Evolutionary conservation across 92 coral and sea anemone genomes (phyloP).

Genomic region (Phymanthus crucifer): DNA sequence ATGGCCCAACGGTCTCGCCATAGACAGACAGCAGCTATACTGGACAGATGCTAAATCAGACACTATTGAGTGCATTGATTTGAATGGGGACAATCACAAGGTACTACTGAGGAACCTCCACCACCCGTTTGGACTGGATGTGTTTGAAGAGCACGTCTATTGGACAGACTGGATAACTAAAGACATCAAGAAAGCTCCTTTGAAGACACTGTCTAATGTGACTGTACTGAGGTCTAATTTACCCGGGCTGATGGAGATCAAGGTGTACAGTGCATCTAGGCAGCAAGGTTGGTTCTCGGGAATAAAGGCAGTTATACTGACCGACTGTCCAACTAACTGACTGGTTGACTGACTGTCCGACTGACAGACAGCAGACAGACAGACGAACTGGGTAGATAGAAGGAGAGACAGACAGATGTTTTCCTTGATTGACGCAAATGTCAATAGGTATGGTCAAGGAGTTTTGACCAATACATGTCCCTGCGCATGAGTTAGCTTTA

Average conservation of each 20-base stretch:
- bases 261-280: conserved; percentile 55
- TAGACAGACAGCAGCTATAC: conserved; percentile 71
- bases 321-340: too few species aligned
- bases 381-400: background rate
- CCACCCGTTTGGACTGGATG: conserved; percentile 88
- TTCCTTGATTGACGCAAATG: too few species aligned
- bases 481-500: too few species aligned
- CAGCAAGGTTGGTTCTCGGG: conserved; percentile 79
- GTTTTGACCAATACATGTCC: too few species aligned
- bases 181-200: conserved; percentile 55
- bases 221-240: conserved; percentile 64
- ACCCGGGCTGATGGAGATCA: conserved; percentile 76
- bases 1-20: conserved; percentile 88
- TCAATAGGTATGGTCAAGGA: too few species aligned
- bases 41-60: conserved; percentile 82
- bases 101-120: conserved; percentile 47
- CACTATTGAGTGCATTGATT: conserved; percentile 53
- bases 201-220: conserved; percentile 41
- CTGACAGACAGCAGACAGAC: background rate
- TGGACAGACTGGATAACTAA: conserved; percentile 84
- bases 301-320: too few species aligned
- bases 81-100: conserved; percentile 62
- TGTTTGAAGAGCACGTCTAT: conserved; percentile 72
- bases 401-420: too few species aligned
- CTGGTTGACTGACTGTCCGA: too few species aligned